phyloP scores from a whole-genome alignment of 2,888 invertebrate genomes.

The Microctonus aethiopoides region DNA sequence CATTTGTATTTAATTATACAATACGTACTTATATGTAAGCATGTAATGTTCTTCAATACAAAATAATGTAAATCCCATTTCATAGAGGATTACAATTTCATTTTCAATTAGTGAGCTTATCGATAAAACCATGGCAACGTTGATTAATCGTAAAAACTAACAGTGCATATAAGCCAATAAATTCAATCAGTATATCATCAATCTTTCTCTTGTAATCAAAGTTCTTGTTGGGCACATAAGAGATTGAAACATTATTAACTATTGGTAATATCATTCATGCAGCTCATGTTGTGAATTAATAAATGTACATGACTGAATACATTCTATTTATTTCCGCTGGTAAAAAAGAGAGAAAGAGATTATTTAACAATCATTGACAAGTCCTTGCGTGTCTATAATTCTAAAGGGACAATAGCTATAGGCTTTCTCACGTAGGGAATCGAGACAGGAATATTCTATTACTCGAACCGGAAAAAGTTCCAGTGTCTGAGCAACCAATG shows the following conservation, averaged over 20 bases:
- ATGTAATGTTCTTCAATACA: not conserved
- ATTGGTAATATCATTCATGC: not conserved
- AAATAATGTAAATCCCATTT: not conserved
- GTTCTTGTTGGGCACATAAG: not conserved
- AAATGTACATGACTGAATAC: not conserved
- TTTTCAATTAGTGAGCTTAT: not conserved
- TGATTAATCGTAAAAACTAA: not conserved
- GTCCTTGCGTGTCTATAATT: not conserved
- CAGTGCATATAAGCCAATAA: not conserved
- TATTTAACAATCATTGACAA: slow-evolving; percentile 8
- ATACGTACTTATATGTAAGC: too few species aligned
- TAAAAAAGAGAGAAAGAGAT: not conserved
- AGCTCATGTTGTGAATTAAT: not conserved
- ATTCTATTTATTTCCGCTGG: not conserved
- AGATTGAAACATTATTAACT: not conserved
- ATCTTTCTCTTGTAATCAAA: not conserved
- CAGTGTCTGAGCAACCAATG: slow-evolving; percentile 48
- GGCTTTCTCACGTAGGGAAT: slow-evolving; percentile 40
- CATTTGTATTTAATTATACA: not conserved
- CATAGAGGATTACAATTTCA: not conserved
- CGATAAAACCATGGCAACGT: not conserved
- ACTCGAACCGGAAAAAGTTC: slow-evolving; percentile 57
- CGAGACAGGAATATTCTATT: slow-evolving; percentile 55
- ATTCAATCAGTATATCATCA: not conserved
- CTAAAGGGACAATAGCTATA: slow-evolving; percentile 9